Base-by-base conservation (phyloP, 1,140 invertebrate genomes). In the Arctopsyche grandis region DNA sequence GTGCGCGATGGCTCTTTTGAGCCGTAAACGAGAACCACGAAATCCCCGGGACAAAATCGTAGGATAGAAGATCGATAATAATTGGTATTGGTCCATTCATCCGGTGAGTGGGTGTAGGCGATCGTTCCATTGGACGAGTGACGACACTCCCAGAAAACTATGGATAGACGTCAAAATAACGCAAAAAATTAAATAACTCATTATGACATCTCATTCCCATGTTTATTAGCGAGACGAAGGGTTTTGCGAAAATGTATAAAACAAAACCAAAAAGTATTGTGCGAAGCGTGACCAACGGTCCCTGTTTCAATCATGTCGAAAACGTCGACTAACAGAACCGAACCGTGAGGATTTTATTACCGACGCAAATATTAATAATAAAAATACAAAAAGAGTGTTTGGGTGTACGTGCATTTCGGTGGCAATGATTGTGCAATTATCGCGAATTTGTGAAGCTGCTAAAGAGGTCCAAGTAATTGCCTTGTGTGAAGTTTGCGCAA, bases 251-350 rank as follows among this genome's bases (percentile, higher is more conserved):
- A 74, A 52, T 46, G n/a, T n/a, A n/a, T n/a, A n/a, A 76, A 26
- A 60, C 7, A 75, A 56, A 75, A 75, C 16, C 19, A 22, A 26
- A 24, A 24, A 66, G 21, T 21, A 3, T 19, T 16, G 75, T 29
- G 24, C 16, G 46, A 66, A 77, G 56, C 75, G 58, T 77, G 75
- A 77, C 75, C 75, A 77, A 77, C 52, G 19, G 24, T 63, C 75
- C 75, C 66, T 60, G 75, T 77, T 77, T 77, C 75, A 77, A 77
- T 77, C 75, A 77, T 5, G n/a, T 69, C 26, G 29, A 48, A 5
- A 60, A 60, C 56, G 56, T 60, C 21, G n/a, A 5, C 56, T 9
- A 60, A 60, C 21, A 5, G 56, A 60, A 60, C 21, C 21, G 56
- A 60, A 21, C 9, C 21, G 7, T 19, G 56, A 16, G 21, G 56